Evolutionary conservation across 2,113 vertebrate species (phyloP).

Genomic region (Nothoprocta perdicaria): DNA sequence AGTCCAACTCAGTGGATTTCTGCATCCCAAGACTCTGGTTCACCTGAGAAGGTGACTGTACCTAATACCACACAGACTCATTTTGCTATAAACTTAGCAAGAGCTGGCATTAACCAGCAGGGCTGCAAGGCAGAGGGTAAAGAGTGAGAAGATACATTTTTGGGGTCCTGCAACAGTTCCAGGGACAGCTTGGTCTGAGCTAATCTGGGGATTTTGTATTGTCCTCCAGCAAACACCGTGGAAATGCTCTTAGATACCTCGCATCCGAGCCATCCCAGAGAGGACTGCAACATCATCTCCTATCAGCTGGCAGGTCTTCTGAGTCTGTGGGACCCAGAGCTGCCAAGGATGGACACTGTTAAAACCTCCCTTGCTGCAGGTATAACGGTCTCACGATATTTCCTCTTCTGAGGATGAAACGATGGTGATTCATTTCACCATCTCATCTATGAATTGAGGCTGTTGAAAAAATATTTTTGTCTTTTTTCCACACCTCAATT

Average conservation of each 20-base stretch:
- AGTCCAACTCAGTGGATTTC: neutral
- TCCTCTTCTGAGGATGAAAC: neutral
- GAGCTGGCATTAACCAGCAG: neutral
- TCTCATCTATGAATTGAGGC: neutral
- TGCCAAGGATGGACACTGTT: neutral
- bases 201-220: neutral
- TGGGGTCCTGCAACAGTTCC: neutral
- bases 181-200: neutral
- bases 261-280: neutral
- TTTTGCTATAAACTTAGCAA: neutral
- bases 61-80: neutral
- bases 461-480: neutral
- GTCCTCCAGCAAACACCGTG: neutral
- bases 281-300: neutral
- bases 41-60: neutral
- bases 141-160: neutral
- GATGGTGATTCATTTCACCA: neutral
- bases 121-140: neutral
- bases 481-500: neutral
- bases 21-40: neutral
- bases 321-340: neutral
- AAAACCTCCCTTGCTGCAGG: neutral
- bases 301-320: neutral
- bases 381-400: neutral
- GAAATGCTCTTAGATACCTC: neutral